Base-by-base conservation (phyloP, 2,797 vertebrate genomes). In the Phataginus tetradactyla region DNA sequence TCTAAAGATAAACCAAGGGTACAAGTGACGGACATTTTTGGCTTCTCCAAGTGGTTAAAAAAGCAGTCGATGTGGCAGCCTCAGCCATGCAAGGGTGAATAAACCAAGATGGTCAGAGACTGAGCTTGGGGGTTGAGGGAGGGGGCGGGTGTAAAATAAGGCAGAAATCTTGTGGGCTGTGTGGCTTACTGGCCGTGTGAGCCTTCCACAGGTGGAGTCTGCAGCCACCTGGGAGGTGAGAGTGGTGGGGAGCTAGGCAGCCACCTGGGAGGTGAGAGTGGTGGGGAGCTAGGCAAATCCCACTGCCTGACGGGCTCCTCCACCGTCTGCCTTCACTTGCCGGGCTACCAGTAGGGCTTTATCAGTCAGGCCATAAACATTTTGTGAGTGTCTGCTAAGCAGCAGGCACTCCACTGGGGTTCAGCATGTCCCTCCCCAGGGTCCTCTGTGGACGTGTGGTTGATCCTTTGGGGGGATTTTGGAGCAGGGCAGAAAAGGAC, bases 1-100 rank as follows among this genome's bases (percentile, higher is more conserved):
- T 79, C 90, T 57, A 37, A 93, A 96, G 97, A 96, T 91, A 95
- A 96, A 94, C 81, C 1, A 18, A 91, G 93, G 94, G 84, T 84
- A 95, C 79, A 2, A 79, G 75, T 92, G 94, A 95, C 2, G 13
- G 94, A 27, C 71, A 0, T 71, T 89, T 64, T 75, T 95, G 89
- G 79, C 87, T 86, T 86, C 42, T 32, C 81, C 1, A 0, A 66
- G 75, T 21, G 78, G 42, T 29, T 37, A 32, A 55, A 59, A n/a
- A 55, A 59, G 90, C n/a, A 49, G 27, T 74, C 3, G 0, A 29
- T 68, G 51, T 39, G 78, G 83, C 66, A 51, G 77, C 72, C 34
- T 79, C 34, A 51, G 61, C 80, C 14, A 2, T 23, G 79, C 39
- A 17, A 80, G 89, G 91, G 64, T 10, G 63, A 25, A 6, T 68